Percentiles rank a stretch among this genome's conserved stretches.
Evolutionary conservation across 2,113 vertebrate genomes (phyloP).

Genomic region (Triplophysa dalaica): DNA sequence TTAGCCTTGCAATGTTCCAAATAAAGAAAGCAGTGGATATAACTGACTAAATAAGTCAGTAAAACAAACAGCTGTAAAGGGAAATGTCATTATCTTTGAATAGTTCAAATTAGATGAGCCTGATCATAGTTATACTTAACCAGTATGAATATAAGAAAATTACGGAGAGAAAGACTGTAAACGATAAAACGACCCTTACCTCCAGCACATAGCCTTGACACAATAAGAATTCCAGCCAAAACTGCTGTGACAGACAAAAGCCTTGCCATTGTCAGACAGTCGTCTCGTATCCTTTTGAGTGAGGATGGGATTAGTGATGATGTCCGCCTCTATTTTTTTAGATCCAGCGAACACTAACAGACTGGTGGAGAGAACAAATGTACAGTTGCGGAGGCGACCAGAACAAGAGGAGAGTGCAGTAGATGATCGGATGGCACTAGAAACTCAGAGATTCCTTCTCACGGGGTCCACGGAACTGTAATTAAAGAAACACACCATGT

Average conservation of each 20-base stretch:
- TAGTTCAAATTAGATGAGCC: not conserved
- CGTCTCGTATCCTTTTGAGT: slow-evolving; percentile 6
- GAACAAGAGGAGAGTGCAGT: not conserved
- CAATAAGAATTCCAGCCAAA: slow-evolving; percentile 53
- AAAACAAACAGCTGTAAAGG: not conserved
- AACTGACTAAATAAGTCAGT: not conserved
- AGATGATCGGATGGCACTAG: not conserved
- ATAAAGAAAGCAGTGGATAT: not conserved
- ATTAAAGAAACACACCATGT: slow-evolving; percentile 7
- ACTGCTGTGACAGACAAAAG: slow-evolving; percentile 48
- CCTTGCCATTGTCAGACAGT: slow-evolving; percentile 62
- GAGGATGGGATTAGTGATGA: slow-evolving; percentile 6
- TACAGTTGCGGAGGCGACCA: not conserved
- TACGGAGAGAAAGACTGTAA: not conserved
- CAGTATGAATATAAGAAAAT: not conserved
- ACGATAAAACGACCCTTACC: slow-evolving; percentile 59
- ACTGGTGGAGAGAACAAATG: not conserved
- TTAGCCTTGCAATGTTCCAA: not conserved
- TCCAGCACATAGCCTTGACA: slow-evolving; percentile 58
- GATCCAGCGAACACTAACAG: not conserved
- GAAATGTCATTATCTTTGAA: not conserved
- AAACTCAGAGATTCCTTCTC: slow-evolving; percentile 59
- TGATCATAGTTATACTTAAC: not conserved
- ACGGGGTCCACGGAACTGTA: slow-evolving; percentile 64
- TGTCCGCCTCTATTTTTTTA: not conserved